Evolutionary conservation across 1,140 invertebrate species (phyloP), one percentile per base, ranked within the genome.

Genomic region (Plectrocnemia conspersa): DNA sequence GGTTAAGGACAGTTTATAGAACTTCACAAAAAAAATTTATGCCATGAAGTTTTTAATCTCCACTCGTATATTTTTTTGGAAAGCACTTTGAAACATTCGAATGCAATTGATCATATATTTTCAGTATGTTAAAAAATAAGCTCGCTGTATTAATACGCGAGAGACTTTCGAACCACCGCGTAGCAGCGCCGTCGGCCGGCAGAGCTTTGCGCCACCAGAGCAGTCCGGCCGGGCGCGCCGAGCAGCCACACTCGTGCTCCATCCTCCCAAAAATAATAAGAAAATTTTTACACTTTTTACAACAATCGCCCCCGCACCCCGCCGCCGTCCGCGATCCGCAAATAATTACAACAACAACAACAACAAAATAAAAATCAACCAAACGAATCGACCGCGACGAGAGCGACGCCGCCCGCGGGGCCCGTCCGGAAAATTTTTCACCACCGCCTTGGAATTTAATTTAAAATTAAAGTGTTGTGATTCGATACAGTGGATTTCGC

Each of bases 221-320:
- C 46, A 35, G 46, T 35, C 46, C 35, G 49, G 49, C n/a, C 49
- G 49, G 32, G 47, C 32, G 47, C 49, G 35, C 35, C 49, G 49
- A 42, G 22, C 35, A 38, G 35, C 35, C 35, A 38, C 35, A 22
- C 29, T 29, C 23, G 29, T 33, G 46, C 46, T 48, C 46, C 13
- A 18, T n/a, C 24, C 44, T 24, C 44, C 15, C 24, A 38, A 10
- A 38, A 6, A n/a, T n/a, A n/a, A n/a, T n/a, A n/a, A n/a, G n/a
- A n/a, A n/a, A n/a, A n/a, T n/a, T n/a, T n/a, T n/a, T n/a, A n/a
- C n/a, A n/a, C n/a, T n/a, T n/a, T n/a, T n/a, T n/a, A n/a, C n/a
- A n/a, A n/a, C n/a, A n/a, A n/a, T 15, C 9, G 11, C 19, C 11
- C 9, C 11, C 15, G 9, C 41, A 22, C 9, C 22, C 18, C 18